These are phyloP conservation scores for Archilochus colubris DNA, from an alignment of 2,113 vertebrate species.

Conservation along the genomic window DNA sequence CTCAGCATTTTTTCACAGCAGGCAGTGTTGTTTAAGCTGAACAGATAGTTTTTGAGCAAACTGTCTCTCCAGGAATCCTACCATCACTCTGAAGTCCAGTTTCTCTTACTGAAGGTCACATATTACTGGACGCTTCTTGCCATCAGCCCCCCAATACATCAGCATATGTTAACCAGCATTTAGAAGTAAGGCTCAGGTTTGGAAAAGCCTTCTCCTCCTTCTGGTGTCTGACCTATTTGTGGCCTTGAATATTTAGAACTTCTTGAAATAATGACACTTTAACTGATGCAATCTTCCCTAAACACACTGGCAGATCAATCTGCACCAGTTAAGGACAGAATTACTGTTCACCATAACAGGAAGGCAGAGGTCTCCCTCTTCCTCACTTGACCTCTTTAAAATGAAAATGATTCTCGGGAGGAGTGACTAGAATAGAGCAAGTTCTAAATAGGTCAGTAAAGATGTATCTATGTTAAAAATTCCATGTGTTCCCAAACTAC, in stretches of 20 bases:
- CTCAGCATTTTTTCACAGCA: background rate
- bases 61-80: background rate
- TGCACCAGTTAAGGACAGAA: background rate
- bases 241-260: background rate
- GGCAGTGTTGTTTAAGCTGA: background rate
- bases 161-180: background rate
- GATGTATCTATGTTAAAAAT: background rate
- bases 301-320: background rate
- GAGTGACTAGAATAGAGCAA: background rate
- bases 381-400: background rate
- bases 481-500: fast-evolving
- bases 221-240: background rate
- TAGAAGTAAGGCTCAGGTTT: background rate
- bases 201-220: background rate
- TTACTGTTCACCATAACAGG: background rate
- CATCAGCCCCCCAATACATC: background rate
- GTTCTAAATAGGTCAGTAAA: background rate
- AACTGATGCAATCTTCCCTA: background rate
- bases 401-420: background rate
- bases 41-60: background rate
- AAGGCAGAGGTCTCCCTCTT: background rate
- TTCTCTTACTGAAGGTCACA: background rate
- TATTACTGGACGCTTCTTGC: background rate
- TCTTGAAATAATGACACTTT: background rate
- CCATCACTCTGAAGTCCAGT: background rate